Evolutionary conservation across 2,888 invertebrate genomes (phyloP), one percentile per base, ranked within the genome.

Genomic region (Gryllus longicercus): DNA sequence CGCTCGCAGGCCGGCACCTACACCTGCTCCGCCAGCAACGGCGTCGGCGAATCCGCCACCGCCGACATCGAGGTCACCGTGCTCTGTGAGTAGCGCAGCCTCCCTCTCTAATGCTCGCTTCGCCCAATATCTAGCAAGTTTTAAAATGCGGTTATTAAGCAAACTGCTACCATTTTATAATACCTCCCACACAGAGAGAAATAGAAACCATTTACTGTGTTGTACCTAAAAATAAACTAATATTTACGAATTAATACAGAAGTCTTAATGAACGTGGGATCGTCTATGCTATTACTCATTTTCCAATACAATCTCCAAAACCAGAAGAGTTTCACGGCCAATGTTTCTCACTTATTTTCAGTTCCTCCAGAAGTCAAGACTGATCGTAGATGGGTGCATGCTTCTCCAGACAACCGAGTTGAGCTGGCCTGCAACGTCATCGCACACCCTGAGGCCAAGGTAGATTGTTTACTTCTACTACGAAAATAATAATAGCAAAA

Each of bases 311-410:
- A 63, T 38, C 25, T 2, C 25, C 4, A 38, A 38, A 38, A 38
- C 25, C 25, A 63, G 76, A 3, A 18, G 3, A 8, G 3, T 76
- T 21, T 18, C 8, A 76, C 38, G 10, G 10, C 0, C 10, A 16
- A 63, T 63, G 63, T 63, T 63, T 63, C 18, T 63, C 18, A 63
- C 49, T 74, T 81, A n/a, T 78, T 84, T 81, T 10, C 85, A 96
- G 95, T 94, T 86, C 91, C 93, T 0, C 95, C 96, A 1, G 93
- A 93, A 84, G 90, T 95, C 25, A 88, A 89, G 63, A 90, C 92
- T 2, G 87, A 89, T 0, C 90, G 91, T 14, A 89, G 90, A 2
- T 93, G 93, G 90, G 91, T 95, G 49, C 95, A 95, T 87, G 93
- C 93, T 0, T 92, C 93, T 4, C 89, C 93, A 1, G 93, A 92